Conservation (phyloP, 2,888 invertebrate species). For the Drosophila silvestris region DNA sequence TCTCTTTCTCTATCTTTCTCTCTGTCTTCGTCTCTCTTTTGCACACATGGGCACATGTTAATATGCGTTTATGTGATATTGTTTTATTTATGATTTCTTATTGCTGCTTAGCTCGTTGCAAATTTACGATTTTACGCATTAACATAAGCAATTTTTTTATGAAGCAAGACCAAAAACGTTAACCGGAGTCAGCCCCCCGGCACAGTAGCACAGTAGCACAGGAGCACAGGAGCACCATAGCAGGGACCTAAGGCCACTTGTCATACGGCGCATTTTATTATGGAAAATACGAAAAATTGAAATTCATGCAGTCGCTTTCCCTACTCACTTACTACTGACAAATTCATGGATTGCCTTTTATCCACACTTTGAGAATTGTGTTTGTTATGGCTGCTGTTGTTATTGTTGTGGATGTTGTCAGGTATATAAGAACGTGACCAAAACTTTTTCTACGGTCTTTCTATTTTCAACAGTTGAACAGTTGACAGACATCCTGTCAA, state of each 20-base stretch:
- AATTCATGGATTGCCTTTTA: constrained; percentile 46
- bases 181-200: neutral
- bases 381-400: constrained; percentile 3
- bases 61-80: constrained; percentile 69
- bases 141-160: constrained; percentile 68
- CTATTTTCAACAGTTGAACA: constrained; percentile 44
- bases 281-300: constrained; percentile 54
- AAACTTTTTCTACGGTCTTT: constrained; percentile 25
- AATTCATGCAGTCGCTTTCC: constrained; percentile 61
- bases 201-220: neutral
- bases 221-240: neutral
- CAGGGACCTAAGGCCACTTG: constrained; percentile 35
- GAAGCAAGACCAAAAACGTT: constrained; percentile 29
- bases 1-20: neutral
- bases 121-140: constrained; percentile 72
- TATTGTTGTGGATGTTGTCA: constrained; percentile 5
- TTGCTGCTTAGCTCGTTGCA: constrained; percentile 61
- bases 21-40: neutral
- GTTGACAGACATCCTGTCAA: constrained; percentile 59
- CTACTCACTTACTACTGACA: constrained; percentile 57
- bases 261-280: constrained; percentile 49
- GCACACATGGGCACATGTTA: constrained; percentile 11
- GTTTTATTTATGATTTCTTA: constrained; percentile 79
- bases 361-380: constrained; percentile 10
- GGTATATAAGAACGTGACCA: constrained; percentile 39